Evolutionary conservation across 1,140 invertebrate species (phyloP).

Genomic region (Aphaenogaster floridana): DNA sequence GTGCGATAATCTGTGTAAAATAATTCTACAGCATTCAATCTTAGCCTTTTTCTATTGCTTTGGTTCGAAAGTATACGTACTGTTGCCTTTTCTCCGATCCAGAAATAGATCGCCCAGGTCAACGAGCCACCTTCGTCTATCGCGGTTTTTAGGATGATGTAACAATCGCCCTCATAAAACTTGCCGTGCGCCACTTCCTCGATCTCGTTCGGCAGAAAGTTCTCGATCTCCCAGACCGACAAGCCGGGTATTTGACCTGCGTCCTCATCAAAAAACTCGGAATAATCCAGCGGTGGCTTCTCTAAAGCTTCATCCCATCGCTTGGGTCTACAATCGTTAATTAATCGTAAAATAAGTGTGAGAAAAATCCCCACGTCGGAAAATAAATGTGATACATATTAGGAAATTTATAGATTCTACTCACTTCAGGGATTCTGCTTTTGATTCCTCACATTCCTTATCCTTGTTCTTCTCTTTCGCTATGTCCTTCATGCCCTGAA

Average conservation of each 20-base stretch:
- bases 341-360: background rate
- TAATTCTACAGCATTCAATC: background rate
- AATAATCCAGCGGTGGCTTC: slow-evolving; percentile 99
- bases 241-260: slow-evolving; percentile 96
- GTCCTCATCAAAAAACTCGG: slow-evolving; percentile 99
- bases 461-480: slow-evolving; percentile 95
- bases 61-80: slow-evolving; percentile 86
- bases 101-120: slow-evolving; percentile 99
- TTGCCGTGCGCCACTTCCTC: slow-evolving; percentile 97
- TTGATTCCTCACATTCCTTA: slow-evolving; percentile 88
- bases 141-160: slow-evolving; percentile 97
- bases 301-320: slow-evolving; percentile 97
- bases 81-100: slow-evolving; percentile 98
- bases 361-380: slow-evolving; percentile 41
- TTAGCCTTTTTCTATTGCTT: background rate
- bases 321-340: slow-evolving; percentile 89
- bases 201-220: slow-evolving; percentile 98
- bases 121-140: slow-evolving; percentile 95
- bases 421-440: slow-evolving; percentile 91
- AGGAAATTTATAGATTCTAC: slow-evolving; percentile 58
- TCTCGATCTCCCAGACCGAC: slow-evolving; percentile 99
- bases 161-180: slow-evolving; percentile 99
- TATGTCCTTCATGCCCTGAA: slow-evolving; percentile 97
- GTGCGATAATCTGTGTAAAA: background rate
- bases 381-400: background rate